Evolutionary conservation across 1,140 invertebrate species (phyloP), one percentile per base, ranked within the genome.

Genomic region (Zaprionus camerounensis): DNA sequence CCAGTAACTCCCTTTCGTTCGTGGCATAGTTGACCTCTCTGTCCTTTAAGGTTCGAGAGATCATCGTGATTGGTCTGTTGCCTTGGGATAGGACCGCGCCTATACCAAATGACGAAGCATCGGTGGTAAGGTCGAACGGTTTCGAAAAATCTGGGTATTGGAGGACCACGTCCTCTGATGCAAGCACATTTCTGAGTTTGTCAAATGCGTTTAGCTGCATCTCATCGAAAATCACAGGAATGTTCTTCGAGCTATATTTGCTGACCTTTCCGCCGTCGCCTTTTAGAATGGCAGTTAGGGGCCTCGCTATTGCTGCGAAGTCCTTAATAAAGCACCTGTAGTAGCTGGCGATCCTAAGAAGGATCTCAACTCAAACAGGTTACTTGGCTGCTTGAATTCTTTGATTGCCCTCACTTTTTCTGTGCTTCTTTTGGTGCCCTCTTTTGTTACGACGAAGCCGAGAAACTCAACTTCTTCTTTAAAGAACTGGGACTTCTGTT

Each of bases 401-500:
- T 62, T 49, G 59, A 71, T 64, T 13, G 51, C 13, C 13, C n/a
- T 71, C 13, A 63, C 56, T 6, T 66, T 59, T 28, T 58, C 38
- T 1, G 70, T 53, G 7, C 58, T 26, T 12, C 31, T 72, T 53
- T 41, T 72, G 17, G 62, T n/a, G 44, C 44, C 9, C 3, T 31
- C 31, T 3, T 31, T 31, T 3, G 31, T 31, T 31, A 31, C 9
- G 3, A 31, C 31, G 9, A 31, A 31, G 31, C 31, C 31, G 2
- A 31, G 31, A 31, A 31, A 31, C 31, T 31, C 31, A 31, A 31
- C 31, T 0, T 31, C 70, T 69, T 69, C 46, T 61, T 61, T 51
- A 51, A 72, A 53, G 31, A 58, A 72, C 24, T 53, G 28, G 0
- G n/a, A 36, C 12, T 28, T 55, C 12, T 55, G 3, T 0, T 6